Evolutionary conservation across 2,797 vertebrate genomes (phyloP).

Genomic region (Erethizon dorsatum): DNA sequence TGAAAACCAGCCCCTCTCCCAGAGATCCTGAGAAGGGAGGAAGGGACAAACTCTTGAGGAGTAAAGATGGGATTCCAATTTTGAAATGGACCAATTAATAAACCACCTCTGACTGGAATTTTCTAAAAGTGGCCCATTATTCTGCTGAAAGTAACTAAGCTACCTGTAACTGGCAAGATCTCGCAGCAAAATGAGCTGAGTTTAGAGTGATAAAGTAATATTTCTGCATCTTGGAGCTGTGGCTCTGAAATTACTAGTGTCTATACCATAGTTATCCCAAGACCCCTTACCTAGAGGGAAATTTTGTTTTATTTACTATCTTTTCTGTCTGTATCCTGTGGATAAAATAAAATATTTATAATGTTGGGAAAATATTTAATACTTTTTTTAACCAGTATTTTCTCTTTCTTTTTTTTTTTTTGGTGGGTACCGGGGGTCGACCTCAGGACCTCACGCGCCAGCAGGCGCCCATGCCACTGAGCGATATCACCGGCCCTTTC

Average conservation of each 20-base stretch:
- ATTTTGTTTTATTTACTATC: not conserved
- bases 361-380: not conserved
- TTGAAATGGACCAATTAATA: not conserved
- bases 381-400: not conserved
- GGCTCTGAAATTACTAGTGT: not conserved
- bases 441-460: too few relatives aligned
- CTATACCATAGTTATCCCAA: not conserved
- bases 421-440: too few relatives aligned
- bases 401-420: too few relatives aligned
- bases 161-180: conserved; percentile 10
- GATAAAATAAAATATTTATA: not conserved
- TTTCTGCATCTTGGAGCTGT: not conserved
- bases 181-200: not conserved
- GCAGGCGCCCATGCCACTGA: too few relatives aligned
- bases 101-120: not conserved
- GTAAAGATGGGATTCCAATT: not conserved
- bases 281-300: not conserved
- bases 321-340: not conserved
- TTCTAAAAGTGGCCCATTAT: not conserved
- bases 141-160: conserved; percentile 4
- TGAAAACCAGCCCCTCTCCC: not conserved
- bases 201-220: not conserved
- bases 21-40: not conserved
- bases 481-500: too few relatives aligned
- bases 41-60: not conserved